A percentile compares a stretch with the other conserved stretches of the same genome.
These are phyloP conservation scores for Arremon aurantiirostris DNA, from an alignment of 2,797 vertebrate species.

Conservation along the genomic window DNA sequence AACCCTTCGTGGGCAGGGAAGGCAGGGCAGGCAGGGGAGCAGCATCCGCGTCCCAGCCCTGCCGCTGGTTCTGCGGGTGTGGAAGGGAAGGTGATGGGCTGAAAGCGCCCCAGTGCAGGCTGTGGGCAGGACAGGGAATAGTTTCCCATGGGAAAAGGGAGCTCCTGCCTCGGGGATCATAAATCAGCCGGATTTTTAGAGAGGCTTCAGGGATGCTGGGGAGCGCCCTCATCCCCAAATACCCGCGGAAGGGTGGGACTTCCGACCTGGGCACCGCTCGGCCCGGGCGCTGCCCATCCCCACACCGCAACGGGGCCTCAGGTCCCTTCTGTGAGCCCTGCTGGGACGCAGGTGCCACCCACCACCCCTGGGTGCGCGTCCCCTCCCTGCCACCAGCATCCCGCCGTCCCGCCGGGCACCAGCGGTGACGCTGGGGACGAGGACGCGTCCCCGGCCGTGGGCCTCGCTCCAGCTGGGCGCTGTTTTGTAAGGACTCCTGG, in stretches of 20 bases:
- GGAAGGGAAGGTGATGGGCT: background rate
- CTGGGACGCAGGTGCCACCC: background rate
- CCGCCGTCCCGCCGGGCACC: background rate
- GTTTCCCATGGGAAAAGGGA: background rate
- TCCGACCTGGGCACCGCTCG: accelerated
- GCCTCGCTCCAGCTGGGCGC: constrained; percentile 69
- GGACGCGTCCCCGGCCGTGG: background rate
- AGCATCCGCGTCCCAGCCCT: background rate
- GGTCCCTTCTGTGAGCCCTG: background rate
- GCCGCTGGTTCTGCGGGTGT: accelerated
- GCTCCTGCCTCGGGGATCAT: background rate
- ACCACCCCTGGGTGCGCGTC: accelerated
- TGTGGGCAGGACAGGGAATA: background rate
- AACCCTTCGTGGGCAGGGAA: background rate
- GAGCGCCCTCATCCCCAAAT: background rate
- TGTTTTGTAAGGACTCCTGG: constrained; percentile 71
- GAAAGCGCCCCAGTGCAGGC: accelerated
- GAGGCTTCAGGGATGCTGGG: background rate
- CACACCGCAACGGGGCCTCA: background rate
- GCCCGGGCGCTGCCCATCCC: background rate
- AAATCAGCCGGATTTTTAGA: background rate
- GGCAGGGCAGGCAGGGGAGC: background rate
- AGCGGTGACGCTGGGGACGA: background rate
- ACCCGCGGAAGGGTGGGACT: background rate
- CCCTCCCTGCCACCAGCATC: background rate